Evolutionary conservation across 1,140 invertebrate species (phyloP), one percentile per base, ranked within the genome.

Genomic region (Lepidotrigona ventralis): DNA sequence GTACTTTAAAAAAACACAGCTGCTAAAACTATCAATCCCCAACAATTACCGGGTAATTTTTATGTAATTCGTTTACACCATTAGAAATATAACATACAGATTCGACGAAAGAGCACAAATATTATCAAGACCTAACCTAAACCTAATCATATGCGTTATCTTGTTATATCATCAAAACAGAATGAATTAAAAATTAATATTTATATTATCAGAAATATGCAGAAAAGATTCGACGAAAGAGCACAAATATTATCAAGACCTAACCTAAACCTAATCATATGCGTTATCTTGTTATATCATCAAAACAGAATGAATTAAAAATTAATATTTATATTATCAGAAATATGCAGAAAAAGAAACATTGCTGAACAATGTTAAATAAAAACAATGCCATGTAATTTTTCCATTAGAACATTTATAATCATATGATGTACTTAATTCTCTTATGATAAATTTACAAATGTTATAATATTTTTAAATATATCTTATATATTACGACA

Each of bases 1-100:
- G 82, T 69, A 2, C 51, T 33, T 70, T 19, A 21, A 56, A 54
- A 58, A 74, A 51, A 53, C 53, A 21, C 54, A 53, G 14, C 58
- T 81, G 63, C 21, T 46, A 68, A 64, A 46, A 33, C 12, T 75
- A 39, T 56, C 19, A 19, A 74, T 6, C 46, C 46, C 17, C 8
- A 23, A 26, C 21, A 66, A 72, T 21, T 29, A 56, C 51, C 71
- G 14, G 29, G 23, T n/a, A 64, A 23, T 39, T 19, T 81, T 74
- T 26, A 68, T 46, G 51, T 26, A 63, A 17, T 33, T 64, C 58
- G 26, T 74, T 78, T 69, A 19, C 14, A 80, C 54, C 69, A 73
- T 73, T 73, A 21, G 1, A n/a, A 53, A 33, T 72, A 60, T 26
- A 72, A 53, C 23, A 63, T 14, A 21, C 21, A 56, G 71, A 73